Percentiles rank a stretch among this genome's conserved stretches.
These are phyloP conservation scores for Leucoraja ocellata DNA, from an alignment of 2,797 vertebrate genomes.

Conservation along the genomic window DNA sequence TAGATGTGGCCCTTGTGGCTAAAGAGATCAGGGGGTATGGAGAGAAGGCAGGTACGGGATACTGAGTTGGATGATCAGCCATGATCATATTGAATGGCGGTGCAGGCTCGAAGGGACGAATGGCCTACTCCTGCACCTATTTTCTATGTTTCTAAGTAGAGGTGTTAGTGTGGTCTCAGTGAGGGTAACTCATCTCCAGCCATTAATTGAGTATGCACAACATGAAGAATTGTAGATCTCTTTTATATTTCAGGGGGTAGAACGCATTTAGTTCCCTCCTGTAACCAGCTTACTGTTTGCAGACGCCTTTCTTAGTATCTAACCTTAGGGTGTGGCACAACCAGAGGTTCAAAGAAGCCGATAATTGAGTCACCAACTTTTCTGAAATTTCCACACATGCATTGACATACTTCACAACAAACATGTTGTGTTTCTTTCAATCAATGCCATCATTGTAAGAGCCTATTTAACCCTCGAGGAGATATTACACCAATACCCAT, in stretches of 20 bases:
- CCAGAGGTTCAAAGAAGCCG: not conserved
- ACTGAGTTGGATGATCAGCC: no score
- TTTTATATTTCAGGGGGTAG: not conserved
- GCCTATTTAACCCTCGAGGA: not conserved
- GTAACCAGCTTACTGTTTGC: not conserved
- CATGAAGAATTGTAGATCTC: not conserved
- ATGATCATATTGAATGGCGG: no score
- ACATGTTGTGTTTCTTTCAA: not conserved
- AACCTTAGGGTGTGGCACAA: not conserved
- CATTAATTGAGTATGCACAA: not conserved
- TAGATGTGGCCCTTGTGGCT: no score
- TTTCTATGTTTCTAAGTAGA: no score
- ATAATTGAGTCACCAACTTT: not conserved
- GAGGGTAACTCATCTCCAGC: not conserved
- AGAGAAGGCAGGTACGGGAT: no score
- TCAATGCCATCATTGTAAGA: not conserved
- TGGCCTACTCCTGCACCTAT: no score
- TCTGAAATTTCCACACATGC: not conserved
- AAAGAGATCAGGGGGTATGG: no score
- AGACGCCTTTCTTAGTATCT: not conserved
- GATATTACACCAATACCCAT: not conserved
- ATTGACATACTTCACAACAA: not conserved
- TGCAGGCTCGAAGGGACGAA: no score
- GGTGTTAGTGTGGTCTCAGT: not conserved
- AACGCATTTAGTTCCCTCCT: not conserved